Evolutionary conservation across 2,888 invertebrate genomes (phyloP).

Genomic region (Pollenia amentaria): DNA sequence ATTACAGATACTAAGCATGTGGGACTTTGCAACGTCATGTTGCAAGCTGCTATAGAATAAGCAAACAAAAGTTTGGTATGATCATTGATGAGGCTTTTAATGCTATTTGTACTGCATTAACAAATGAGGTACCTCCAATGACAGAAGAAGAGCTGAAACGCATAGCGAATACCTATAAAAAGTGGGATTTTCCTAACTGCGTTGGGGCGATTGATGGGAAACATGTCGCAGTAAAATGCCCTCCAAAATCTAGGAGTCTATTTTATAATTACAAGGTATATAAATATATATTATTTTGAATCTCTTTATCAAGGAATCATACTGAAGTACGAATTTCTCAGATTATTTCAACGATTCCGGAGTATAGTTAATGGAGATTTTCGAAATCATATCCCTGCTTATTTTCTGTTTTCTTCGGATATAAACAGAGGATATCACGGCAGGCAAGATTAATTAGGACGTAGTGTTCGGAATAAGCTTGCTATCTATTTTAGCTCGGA

Average conservation of each 20-base stretch:
- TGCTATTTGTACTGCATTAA: constrained; percentile 20
- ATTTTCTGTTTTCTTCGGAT: too few species aligned
- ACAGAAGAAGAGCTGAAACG: neutral
- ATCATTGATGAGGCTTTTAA: constrained; percentile 18
- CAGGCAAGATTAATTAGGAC: too few species aligned
- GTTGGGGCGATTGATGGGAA: constrained; percentile 30
- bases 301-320: too few species aligned
- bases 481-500: neutral
- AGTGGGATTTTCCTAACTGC: constrained; percentile 42
- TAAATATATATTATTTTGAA: too few species aligned
- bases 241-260: too few species aligned
- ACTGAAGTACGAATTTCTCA: too few species aligned
- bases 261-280: too few species aligned
- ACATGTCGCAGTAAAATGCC: constrained; percentile 32
- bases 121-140: constrained; percentile 3
- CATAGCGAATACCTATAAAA: constrained; percentile 4
- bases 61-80: constrained; percentile 23
- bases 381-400: too few species aligned
- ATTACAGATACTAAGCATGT: constrained; percentile 5
- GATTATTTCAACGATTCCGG: too few species aligned
- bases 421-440: too few species aligned
- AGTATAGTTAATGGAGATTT: too few species aligned
- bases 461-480: too few species aligned
- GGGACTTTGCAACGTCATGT: neutral
- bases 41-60: neutral